Base-by-base conservation (phyloP, 2,113 vertebrate genomes). In the Entomyzon cyanotis region DNA sequence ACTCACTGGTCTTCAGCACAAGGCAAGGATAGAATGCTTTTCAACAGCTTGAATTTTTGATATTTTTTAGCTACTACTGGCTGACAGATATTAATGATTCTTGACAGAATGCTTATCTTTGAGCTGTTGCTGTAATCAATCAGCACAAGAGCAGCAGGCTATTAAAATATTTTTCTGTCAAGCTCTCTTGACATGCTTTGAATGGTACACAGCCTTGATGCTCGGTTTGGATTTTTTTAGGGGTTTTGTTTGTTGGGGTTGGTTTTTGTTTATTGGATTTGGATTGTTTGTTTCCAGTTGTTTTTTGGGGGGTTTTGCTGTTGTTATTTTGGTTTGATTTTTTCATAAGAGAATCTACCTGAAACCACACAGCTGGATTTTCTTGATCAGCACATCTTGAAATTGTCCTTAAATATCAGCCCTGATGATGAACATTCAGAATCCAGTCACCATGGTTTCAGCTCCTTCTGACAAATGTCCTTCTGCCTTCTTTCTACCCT, bases 81-180 rank as follows among this genome's bases (percentile, higher is more conserved):
- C 63, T 96, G 86, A 90, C 70, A 95, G 65, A 89, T 87, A 94
- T 86, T 97, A 96, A 96, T 94, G 92, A 95, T 76, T 95, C 93
- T 95, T 95, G 93, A 96, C 84, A 95, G 93, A 88, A 85, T 83
- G 88, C 87, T 97, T 92, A 96, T 90, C 88, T 92, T 89, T 95
- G 76, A 95, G 94, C 84, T 96, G 94, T 85, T 94, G 90, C 84
- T 96, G 82, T 95, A 96, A 96, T 96, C 94, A 96, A 95, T 79
- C 84, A 95, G 90, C 76, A 87, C 56, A 95, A 68, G 93, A 87
- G 92, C 76, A 96, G 69, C 12, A 7, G 70, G 75, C 87, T 96
- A 94, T 91, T 88, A 96, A 96, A 96, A 92, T 74, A 89, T 90
- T 96, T 96, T 96, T 79, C 85, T 92, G 71, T 86, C 89, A 94